Evolutionary conservation across 2,797 vertebrate species (phyloP).

Genomic region (Pempheris klunzingeri): DNA sequence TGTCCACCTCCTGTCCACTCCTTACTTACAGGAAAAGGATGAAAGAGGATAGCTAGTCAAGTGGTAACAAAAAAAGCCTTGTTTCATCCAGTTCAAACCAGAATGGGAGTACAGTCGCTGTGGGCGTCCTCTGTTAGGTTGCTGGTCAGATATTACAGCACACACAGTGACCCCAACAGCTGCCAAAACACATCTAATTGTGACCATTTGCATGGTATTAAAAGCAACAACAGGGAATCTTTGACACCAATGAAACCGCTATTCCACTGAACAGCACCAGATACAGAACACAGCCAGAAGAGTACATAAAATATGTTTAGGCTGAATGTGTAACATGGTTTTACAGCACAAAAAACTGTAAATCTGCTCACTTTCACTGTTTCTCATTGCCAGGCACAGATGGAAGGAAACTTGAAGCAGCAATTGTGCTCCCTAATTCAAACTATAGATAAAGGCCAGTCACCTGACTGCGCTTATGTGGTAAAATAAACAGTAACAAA

Average conservation of each 20-base stretch:
- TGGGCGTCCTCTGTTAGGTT: constrained; percentile 37
- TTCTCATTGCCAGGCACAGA: constrained; percentile 1
- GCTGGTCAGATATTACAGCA: constrained; percentile 31
- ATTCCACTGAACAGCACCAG: background rate
- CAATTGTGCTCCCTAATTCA: background rate
- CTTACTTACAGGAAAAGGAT: constrained; percentile 28
- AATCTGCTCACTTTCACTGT: background rate
- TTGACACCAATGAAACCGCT: constrained; percentile 1
- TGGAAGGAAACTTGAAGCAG: background rate
- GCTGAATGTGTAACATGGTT: background rate
- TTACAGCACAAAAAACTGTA: background rate
- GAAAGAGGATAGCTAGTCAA: constrained; percentile 51
- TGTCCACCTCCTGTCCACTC: no score
- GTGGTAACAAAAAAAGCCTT: constrained; percentile 57
- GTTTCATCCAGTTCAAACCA: constrained; percentile 75
- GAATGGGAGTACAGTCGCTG: constrained; percentile 48
- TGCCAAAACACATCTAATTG: constrained; percentile 33
- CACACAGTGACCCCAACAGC: constrained; percentile 22
- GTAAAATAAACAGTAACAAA: background rate
- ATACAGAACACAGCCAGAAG: background rate
- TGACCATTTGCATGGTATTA: constrained; percentile 13
- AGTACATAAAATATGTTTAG: background rate
- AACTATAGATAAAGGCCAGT: background rate
- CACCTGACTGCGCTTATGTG: constrained; percentile 4
- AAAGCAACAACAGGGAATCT: constrained; percentile 13